Base-by-base conservation (phyloP, 2,797 vertebrate genomes). In the Sebastes taczanowskii region DNA sequence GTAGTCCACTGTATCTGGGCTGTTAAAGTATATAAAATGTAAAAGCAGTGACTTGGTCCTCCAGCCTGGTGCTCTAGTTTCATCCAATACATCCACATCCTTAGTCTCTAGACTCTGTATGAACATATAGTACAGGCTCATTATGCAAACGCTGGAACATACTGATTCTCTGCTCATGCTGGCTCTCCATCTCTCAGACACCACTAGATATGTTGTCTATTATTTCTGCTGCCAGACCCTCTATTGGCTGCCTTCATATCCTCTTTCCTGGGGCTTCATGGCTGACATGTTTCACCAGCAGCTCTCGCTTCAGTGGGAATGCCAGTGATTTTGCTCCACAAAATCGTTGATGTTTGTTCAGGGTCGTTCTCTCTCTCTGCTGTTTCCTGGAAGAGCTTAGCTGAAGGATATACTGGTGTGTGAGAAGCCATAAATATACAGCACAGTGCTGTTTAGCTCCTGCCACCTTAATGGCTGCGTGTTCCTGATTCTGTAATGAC, bases 211-310 rank as follows among this genome's bases (percentile, higher is more conserved):
- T 29, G 23, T 10, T 35, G 18, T 56, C 22, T 7, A 52, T 74
- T 35, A 59, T 65, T 61, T 63, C 25, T 61, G 52, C 53, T 46
- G 42, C 68, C 68, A 74, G 71, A 67, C 18, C 18, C 20, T 22
- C 11, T 30, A 16, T 59, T 83, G 77, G 72, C 81, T 80, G 65
- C 62, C 53, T 84, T 70, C 71, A 74, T 58, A 52, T 84, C 73
- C 66, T 85, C 30, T 72, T 55, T 80, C 80, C 83, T 32, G 59
- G 35, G 68, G 70, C 61, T 49, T 56, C 27, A 59, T 76, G 56
- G 68, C 61, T 60, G 74, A 35, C 68, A 70, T 68, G 30, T 79
- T 73, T 52, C 22, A 34, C 53, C 46, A 53, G 69, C 55, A 61
- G 70, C 56, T 79, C 62, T 38, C 20, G 4, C 58, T 38, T 61